Conservation (phyloP, 1,140 invertebrate species). For the Lepidurus apus region DNA sequence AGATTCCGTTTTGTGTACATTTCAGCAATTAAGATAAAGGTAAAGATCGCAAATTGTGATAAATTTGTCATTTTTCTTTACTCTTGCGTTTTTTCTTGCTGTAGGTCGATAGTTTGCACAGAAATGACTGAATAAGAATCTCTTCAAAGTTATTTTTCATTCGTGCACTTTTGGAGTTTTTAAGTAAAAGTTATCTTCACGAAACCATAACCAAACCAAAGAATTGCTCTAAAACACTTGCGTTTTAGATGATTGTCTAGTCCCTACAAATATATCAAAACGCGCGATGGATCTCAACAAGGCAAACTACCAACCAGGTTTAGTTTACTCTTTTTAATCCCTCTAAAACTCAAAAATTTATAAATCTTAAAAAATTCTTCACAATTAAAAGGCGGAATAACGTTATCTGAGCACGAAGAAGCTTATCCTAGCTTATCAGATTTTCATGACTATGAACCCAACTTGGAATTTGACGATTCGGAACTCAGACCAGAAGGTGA, state of each 20-base stretch:
- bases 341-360: background rate
- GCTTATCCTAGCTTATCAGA: constrained; percentile 82
- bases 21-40: background rate
- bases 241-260: background rate
- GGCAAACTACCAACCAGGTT: background rate
- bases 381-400: background rate
- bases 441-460: constrained; percentile 87
- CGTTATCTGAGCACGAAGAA: constrained; percentile 54
- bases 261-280: background rate
- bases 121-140: too few relatives aligned
- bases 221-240: background rate
- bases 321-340: too few relatives aligned
- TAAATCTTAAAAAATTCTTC: background rate
- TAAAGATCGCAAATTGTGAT: background rate
- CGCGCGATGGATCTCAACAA: constrained; percentile 1
- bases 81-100: too few relatives aligned
- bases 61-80: too few relatives aligned
- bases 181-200: too few relatives aligned
- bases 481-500: constrained; percentile 60
- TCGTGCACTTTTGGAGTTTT: too few relatives aligned
- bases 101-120: too few relatives aligned
- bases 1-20: background rate
- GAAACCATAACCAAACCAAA: background rate
- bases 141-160: too few relatives aligned
- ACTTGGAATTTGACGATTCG: constrained; percentile 92